Conservation (phyloP, 2,797 vertebrate genomes). For the Buceros bicornis region DNA sequence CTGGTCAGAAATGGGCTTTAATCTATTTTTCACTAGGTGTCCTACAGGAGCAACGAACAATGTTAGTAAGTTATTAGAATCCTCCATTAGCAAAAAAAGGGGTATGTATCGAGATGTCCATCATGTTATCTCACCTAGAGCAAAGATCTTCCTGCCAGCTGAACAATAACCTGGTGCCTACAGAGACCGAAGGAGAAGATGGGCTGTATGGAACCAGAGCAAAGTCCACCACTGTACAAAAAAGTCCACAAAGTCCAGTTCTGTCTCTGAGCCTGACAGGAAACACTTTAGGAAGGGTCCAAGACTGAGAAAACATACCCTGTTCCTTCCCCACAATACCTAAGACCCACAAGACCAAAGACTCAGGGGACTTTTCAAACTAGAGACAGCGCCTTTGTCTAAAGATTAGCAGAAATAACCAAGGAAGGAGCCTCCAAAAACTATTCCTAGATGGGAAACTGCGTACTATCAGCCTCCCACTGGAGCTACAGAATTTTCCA, state of each 20-base stretch:
- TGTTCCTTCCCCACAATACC: accelerated
- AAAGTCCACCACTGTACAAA: neutral
- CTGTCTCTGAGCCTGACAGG: neutral
- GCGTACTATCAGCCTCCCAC: neutral
- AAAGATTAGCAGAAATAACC: neutral
- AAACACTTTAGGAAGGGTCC: neutral
- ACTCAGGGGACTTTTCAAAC: neutral
- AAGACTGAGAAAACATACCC: neutral
- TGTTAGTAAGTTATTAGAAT: neutral
- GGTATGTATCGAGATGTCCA: neutral
- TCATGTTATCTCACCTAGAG: neutral
- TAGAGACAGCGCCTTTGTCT: neutral
- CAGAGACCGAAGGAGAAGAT: neutral
- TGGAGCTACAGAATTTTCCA: neutral
- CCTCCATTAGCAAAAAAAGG: neutral
- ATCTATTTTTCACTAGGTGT: neutral
- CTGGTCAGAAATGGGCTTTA: neutral
- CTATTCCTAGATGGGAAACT: neutral
- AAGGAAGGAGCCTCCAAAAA: neutral
- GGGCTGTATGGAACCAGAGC: neutral
- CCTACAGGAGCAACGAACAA: neutral
- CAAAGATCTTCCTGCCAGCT: neutral
- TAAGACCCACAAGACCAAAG: neutral
- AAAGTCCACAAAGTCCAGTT: neutral
- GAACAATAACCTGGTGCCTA: neutral